These are phyloP conservation scores for Manacus vitellinus DNA, from an alignment of 2,113 vertebrate species.

Conservation along the genomic window DNA sequence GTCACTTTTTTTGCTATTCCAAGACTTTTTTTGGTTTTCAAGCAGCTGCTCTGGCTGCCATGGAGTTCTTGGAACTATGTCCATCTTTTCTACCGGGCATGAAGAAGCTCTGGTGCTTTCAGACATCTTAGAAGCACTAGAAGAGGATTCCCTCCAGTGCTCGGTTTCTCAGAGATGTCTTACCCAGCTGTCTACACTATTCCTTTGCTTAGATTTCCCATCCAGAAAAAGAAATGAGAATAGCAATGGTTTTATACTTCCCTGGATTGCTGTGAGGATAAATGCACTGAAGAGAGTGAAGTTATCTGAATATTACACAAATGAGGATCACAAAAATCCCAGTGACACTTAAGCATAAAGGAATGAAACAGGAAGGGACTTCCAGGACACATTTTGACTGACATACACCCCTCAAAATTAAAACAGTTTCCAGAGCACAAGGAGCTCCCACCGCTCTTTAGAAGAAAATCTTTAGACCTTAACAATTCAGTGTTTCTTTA, in stretches of 20 bases:
- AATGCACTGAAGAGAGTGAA: neutral
- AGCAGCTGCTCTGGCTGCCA: neutral
- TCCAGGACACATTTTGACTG: neutral
- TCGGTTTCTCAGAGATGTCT: neutral
- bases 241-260: fast-evolving
- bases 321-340: neutral
- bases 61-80: neutral
- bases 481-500: neutral
- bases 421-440: neutral
- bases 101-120: neutral
- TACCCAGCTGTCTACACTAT: neutral
- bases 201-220: neutral
- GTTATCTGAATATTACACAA: neutral
- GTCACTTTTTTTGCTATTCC: neutral
- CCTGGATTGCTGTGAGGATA: neutral
- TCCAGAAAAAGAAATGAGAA: neutral
- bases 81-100: neutral
- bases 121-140: neutral
- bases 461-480: neutral
- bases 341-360: neutral
- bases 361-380: neutral
- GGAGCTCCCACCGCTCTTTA: neutral
- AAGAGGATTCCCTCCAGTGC: neutral
- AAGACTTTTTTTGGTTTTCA: neutral
- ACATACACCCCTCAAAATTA: neutral